Conservation (phyloP, 2,888 invertebrate species). For the Coenonympha glycerion region DNA sequence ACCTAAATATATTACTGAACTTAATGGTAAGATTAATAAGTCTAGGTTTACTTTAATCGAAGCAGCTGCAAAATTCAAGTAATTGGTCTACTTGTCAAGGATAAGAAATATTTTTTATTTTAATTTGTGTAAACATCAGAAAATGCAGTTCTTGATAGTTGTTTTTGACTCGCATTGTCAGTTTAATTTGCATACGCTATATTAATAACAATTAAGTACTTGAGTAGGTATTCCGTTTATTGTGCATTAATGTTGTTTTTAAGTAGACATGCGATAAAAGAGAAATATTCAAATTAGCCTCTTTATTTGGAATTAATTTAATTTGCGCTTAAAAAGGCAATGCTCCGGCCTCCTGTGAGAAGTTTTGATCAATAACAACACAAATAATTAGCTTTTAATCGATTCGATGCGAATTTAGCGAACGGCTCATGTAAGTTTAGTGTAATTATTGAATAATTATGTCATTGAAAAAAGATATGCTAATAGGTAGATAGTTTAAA, state of each 20-base stretch:
- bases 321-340: not conserved
- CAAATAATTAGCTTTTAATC: conserved; percentile 18
- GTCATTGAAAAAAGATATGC: too few relatives aligned
- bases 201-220: not conserved
- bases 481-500: too few relatives aligned
- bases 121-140: too few relatives aligned
- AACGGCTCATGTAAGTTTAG: conserved; percentile 6
- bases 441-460: not conserved
- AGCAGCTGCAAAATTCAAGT: too few relatives aligned
- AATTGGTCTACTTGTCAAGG: too few relatives aligned
- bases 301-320: conserved; percentile 1
- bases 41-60: too few relatives aligned
- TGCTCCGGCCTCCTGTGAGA: not conserved
- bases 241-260: not conserved
- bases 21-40: too few relatives aligned
- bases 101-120: too few relatives aligned
- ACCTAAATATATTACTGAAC: too few relatives aligned
- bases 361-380: conserved; percentile 1
- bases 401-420: conserved; percentile 15
- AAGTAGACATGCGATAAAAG: not conserved
- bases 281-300: not conserved
- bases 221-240: not conserved
- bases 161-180: not conserved
- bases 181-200: not conserved
- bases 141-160: too few relatives aligned